These are phyloP conservation scores for Pseudochirops corinnae DNA, from an alignment of 2,797 vertebrate genomes.

Conservation along the genomic window DNA sequence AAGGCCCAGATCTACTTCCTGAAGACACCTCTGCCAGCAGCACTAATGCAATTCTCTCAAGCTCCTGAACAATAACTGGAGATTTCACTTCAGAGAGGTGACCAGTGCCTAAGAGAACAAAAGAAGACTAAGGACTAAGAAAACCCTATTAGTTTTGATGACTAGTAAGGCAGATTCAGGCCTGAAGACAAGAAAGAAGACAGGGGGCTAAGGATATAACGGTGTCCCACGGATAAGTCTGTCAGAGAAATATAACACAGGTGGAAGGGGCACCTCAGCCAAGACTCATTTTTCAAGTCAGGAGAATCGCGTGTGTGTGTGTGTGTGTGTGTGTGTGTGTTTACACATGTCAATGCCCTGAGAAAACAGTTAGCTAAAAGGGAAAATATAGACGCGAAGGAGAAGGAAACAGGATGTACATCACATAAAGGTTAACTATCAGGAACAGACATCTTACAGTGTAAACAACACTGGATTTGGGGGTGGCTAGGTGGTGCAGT, in stretches of 20 bases:
- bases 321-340: too few relatives aligned
- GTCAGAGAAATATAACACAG: neutral
- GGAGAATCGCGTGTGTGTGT: too few relatives aligned
- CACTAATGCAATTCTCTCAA: neutral
- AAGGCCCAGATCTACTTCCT: neutral
- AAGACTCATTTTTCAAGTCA: constrained; percentile 22
- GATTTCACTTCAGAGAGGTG: neutral
- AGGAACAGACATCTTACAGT: neutral
- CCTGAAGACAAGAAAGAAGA: neutral
- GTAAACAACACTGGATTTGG: neutral
- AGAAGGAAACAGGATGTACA: too few relatives aligned
- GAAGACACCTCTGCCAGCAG: neutral
- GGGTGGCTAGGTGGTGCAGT: too few relatives aligned
- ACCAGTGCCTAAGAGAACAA: neutral
- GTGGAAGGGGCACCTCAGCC: too few relatives aligned
- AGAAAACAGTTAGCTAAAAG: neutral
- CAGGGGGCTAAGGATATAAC: neutral
- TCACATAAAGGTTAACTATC: too few relatives aligned
- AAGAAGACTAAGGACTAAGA: neutral
- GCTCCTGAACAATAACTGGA: neutral
- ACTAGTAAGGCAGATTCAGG: neutral
- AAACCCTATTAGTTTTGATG: neutral
- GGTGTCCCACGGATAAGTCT: neutral
- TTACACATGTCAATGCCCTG: neutral
- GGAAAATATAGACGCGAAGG: neutral